Base-by-base conservation (phyloP, 2,888 invertebrate genomes). In the Ectropis crepuscularia region DNA sequence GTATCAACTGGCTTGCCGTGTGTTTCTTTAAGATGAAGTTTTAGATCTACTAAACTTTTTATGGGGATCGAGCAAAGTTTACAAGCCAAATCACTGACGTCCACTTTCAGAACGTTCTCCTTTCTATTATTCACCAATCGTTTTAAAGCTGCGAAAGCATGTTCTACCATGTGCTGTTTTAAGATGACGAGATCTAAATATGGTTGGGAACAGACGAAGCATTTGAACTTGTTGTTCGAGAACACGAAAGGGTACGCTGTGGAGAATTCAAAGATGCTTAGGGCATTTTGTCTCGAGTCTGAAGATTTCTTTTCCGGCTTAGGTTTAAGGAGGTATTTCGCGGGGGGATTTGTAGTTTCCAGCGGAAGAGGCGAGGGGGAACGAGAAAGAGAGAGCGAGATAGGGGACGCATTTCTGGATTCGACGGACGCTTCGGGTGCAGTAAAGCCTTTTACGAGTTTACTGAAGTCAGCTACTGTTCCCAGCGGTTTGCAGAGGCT, bases 191-290 rank as follows among this genome's bases (percentile, higher is more conserved):
- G 79, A 63, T 92, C 91, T 28, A 91, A 72, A 71, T 87, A 92
- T 1, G 89, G 87, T 71, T 89, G 85, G 0, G 90, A 83, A 65
- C 92, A 92, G 5, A 92, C 79, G 68, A 92, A 91, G 65, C 92
- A 92, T 78, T 91, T 91, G 59, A 90, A 91, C 51, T 89, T 91
- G 64, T 92, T 92, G 67, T 89, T 91, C 0, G 91, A 88, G 54
- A 90, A 92, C 38, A 92, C 75, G 54, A 92, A 92, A 0, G 92
- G 92, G 62, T 92, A 92, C 0, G 88, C 90, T 0, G 89, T 88
- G 12, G 92, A 88, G 63, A 83, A 87, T 73, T 92, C 92, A 58
- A 92, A 92, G 0, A 92, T 78, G 0, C 85, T 82, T 16, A 92
- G 65, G 0, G 87, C 90, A 55, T 92, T 92, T 65, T 88, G 91